phyloP scores from a whole-genome alignment of 2,888 invertebrate species.

The Watsonalla cultraria region DNA sequence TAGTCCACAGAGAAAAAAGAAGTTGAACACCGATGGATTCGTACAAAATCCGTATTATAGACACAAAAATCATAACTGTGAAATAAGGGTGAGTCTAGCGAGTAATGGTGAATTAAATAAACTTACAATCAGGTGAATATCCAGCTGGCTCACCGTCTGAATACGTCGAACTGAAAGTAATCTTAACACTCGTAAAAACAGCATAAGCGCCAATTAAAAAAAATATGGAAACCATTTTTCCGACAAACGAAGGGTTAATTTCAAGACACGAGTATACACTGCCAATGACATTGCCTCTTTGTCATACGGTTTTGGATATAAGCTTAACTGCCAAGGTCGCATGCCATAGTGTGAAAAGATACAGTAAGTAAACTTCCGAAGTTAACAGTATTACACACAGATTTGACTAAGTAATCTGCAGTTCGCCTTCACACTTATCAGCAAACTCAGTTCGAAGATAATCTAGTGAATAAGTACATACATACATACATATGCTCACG shows the following conservation, averaged over 20 bases:
- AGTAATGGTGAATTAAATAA: too few species aligned
- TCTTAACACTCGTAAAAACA: slow-evolving; percentile 18
- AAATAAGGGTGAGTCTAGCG: too few species aligned
- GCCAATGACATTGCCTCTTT: slow-evolving; percentile 2
- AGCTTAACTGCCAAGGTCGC: background rate
- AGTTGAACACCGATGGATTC: too few species aligned
- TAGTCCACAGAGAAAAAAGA: too few species aligned
- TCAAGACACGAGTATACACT: background rate
- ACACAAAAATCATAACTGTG: too few species aligned
- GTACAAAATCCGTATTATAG: too few species aligned
- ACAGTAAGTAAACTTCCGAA: background rate
- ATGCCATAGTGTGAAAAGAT: background rate
- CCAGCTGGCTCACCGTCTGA: slow-evolving; percentile 53
- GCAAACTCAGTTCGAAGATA: too few species aligned
- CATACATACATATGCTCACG: too few species aligned
- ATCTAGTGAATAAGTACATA: too few species aligned
- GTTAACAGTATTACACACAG: background rate
- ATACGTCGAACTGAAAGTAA: slow-evolving; percentile 35
- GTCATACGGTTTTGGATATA: background rate
- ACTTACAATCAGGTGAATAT: slow-evolving; percentile 57
- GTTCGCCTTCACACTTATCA: background rate
- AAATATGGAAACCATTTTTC: slow-evolving; percentile 5
- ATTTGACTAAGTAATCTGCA: background rate
- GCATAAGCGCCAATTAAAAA: slow-evolving; percentile 12
- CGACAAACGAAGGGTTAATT: background rate